Evolutionary conservation across 2,888 invertebrate genomes (phyloP), one percentile per base, ranked within the genome.

Genomic region (Drosophila paranaensis): DNA sequence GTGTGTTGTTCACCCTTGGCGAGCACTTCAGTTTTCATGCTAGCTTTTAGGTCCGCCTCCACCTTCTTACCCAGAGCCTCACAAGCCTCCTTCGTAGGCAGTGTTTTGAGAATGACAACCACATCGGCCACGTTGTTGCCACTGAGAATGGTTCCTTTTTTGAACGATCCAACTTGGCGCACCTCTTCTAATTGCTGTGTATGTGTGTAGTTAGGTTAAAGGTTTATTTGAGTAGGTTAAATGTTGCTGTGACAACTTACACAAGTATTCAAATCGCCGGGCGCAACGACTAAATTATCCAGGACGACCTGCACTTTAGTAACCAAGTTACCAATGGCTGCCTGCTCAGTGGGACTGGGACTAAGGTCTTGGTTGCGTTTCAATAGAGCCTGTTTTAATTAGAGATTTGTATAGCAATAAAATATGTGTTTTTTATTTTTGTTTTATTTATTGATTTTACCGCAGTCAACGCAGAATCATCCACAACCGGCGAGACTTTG

Each of bases 91-190:
- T 97, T 97, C 1, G 98, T 98, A 0, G 99, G 99, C 60, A 99
- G 92, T 0, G 99, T 98, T 94, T 99, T 99, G 74, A 99, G 94
- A 75, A 99, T 98, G 1, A 99, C 98, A 0, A 99, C 99, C 72
- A 99, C 96, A 90, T 99, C 99, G 0, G 99, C 99, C 0, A 98
- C 96, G 92, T 98, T 98, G 93, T 97, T 97, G 2, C 98, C 98
- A 0, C 97, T 96, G 91, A 99, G 95, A 97, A 99, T 98, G 0
- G 99, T 99, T 2, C 99, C 98, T 91, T 99, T 99, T 93, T 99
- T 99, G 93, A 98, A 99, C 0, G 99, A 98, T 0, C 99, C 99
- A 9, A 99, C 99, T 93, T 98, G 98, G 1, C 98, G 95, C 0
- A 98, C 98, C 93, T 99, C 99, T 91, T 98, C 97, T 55, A 98